Percentiles rank a stretch among this genome's conserved stretches.
Evolutionary conservation across 37 sponge, comb jelly and placozoan species (phyloP).

Genomic region (Beroe forskalii): DNA sequence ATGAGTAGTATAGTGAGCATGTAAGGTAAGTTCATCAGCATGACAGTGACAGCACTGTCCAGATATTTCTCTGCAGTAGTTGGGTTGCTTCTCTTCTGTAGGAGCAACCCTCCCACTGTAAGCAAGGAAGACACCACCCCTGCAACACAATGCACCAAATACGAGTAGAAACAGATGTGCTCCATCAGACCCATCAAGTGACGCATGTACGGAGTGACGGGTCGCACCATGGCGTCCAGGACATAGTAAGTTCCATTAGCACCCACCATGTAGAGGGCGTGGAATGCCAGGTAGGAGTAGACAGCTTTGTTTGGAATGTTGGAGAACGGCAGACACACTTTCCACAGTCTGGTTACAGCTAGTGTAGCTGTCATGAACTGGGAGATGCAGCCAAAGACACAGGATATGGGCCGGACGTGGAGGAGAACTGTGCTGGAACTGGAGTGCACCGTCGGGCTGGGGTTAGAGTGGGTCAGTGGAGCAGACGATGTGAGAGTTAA

Average conservation of each 20-base stretch:
- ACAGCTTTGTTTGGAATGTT: neutral
- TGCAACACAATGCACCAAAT: neutral
- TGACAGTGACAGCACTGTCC: neutral
- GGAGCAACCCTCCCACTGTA: neutral
- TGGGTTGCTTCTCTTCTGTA: neutral
- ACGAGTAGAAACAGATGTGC: neutral
- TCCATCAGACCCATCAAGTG: neutral
- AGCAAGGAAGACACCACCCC: neutral
- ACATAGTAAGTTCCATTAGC: neutral
- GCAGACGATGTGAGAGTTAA: too few relatives aligned
- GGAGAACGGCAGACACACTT: neutral
- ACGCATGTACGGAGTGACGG: too few relatives aligned
- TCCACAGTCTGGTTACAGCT: neutral
- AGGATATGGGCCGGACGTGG: neutral
- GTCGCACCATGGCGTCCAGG: neutral
- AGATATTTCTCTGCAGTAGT: neutral
- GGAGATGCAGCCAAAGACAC: neutral
- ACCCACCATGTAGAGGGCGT: neutral
- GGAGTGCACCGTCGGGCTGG: neutral
- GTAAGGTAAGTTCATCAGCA: slow-evolving; percentile 6
- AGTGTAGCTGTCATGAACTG: neutral
- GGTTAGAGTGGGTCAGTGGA: too few relatives aligned
- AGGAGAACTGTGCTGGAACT: neutral
- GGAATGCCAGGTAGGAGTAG: neutral
- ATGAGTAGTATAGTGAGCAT: neutral